These are phyloP conservation scores for Seriola dumerili DNA, from an alignment of 2,113 vertebrate genomes.

Conservation along the genomic window DNA sequence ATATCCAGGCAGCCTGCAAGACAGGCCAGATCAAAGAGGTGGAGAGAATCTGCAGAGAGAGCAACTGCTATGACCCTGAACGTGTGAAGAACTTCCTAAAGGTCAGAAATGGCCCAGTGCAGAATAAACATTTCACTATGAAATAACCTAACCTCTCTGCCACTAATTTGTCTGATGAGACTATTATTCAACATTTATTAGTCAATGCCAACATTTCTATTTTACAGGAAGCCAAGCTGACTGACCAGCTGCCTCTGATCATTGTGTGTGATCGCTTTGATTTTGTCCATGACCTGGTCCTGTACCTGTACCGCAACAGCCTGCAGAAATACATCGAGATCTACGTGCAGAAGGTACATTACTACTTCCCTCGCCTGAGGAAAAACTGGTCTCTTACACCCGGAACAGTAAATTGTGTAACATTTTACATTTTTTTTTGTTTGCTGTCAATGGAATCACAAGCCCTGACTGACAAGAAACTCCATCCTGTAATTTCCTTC, in stretches of 20 bases:
- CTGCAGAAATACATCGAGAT: slow-evolving; percentile 99
- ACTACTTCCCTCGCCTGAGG: no score
- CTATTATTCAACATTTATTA: background rate
- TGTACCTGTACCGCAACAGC: slow-evolving; percentile 99
- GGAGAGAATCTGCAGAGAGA: slow-evolving; percentile 98
- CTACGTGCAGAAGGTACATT: slow-evolving; percentile 96
- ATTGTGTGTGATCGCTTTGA: slow-evolving; percentile 99
- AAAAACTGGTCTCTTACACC: background rate
- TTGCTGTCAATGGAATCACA: no score
- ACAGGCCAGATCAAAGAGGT: slow-evolving; percentile 99
- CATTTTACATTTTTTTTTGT: background rate
- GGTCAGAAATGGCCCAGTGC: slow-evolving; percentile 77
- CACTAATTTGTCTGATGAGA: background rate
- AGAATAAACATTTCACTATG: background rate
- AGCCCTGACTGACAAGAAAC: no score
- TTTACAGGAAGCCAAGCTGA: slow-evolving; percentile 96
- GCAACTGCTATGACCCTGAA: slow-evolving; percentile 98
- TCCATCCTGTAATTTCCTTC: no score
- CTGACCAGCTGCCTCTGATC: slow-evolving; percentile 97
- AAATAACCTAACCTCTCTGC: background rate
- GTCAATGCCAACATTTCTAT: background rate
- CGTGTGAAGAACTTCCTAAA: slow-evolving; percentile 99
- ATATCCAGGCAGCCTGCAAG: slow-evolving; percentile 98
- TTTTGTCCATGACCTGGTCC: slow-evolving; percentile 98
- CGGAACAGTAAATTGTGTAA: background rate